These are phyloP conservation scores for Macrosiphum euphorbiae DNA, from an alignment of 2,888 invertebrate genomes.

Conservation along the genomic window DNA sequence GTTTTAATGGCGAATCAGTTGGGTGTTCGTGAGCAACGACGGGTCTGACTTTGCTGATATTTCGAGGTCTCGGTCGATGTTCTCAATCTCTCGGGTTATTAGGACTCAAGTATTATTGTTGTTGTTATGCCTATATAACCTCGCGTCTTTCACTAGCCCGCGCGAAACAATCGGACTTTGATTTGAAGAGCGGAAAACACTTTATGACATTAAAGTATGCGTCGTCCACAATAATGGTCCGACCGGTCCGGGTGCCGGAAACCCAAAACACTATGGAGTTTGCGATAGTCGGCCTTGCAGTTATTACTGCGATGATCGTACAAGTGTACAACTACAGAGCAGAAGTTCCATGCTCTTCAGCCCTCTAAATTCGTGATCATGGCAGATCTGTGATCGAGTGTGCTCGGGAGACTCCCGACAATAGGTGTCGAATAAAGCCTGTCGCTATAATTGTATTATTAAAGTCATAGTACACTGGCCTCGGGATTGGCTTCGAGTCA, in stretches of 20 bases:
- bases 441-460: background rate
- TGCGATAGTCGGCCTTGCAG: conserved; percentile 42
- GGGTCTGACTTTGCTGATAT: conserved; percentile 16
- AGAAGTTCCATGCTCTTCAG: background rate
- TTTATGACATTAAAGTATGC: background rate
- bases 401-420: conserved; percentile 28
- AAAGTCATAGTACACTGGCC: conserved; percentile 16
- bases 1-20: background rate
- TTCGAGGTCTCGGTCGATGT: conserved; percentile 41
- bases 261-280: background rate
- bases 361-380: conserved; percentile 51
- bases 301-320: background rate
- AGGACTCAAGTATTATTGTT: conserved; percentile 1
- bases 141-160: conserved; percentile 38
- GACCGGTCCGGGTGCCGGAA: conserved; percentile 38
- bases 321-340: background rate
- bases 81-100: conserved; percentile 22
- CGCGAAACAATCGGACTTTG: conserved; percentile 34
- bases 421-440: conserved; percentile 22
- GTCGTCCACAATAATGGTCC: conserved; percentile 20
- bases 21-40: background rate
- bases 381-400: conserved; percentile 15
- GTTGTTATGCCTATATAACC: conserved; percentile 18
- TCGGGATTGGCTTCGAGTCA: conserved; percentile 30
- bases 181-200: conserved; percentile 19